Conservation (phyloP, 2,113 vertebrate genomes). For the Drymodes brunneopygia region DNA sequence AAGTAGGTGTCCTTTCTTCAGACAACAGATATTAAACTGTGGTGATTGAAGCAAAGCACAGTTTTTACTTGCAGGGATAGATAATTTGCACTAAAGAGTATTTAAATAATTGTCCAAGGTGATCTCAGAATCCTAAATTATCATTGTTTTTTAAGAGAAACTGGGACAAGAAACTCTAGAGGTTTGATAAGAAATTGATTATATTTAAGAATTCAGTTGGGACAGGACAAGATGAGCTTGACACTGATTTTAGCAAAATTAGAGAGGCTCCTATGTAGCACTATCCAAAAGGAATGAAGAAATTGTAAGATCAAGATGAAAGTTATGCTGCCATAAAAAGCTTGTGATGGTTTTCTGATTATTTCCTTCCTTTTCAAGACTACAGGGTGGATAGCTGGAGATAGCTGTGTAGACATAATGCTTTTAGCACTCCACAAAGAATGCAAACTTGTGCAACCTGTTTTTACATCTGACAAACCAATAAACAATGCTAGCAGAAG, state of each 20-base stretch:
- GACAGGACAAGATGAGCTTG: neutral
- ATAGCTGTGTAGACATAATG: neutral
- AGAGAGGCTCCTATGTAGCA: neutral
- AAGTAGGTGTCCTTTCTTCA: neutral
- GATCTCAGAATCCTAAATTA: neutral
- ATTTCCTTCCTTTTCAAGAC: neutral
- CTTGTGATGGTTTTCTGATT: neutral
- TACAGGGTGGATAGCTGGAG: neutral
- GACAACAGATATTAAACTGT: neutral
- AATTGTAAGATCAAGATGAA: neutral
- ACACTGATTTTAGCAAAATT: neutral
- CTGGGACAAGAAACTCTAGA: neutral
- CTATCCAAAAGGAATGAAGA: neutral
- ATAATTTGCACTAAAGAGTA: neutral
- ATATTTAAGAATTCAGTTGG: neutral
- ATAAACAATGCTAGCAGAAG: neutral
- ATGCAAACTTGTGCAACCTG: neutral
- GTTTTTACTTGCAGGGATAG: neutral
- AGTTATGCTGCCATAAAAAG: neutral
- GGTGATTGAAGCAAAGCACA: neutral
- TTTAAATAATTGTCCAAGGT: neutral
- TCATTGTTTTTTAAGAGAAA: neutral
- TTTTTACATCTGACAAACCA: neutral
- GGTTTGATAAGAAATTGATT: neutral
- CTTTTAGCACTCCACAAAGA: neutral